Conservation (phyloP, 1,140 invertebrate genomes). For the Adoxophyes honmai region DNA sequence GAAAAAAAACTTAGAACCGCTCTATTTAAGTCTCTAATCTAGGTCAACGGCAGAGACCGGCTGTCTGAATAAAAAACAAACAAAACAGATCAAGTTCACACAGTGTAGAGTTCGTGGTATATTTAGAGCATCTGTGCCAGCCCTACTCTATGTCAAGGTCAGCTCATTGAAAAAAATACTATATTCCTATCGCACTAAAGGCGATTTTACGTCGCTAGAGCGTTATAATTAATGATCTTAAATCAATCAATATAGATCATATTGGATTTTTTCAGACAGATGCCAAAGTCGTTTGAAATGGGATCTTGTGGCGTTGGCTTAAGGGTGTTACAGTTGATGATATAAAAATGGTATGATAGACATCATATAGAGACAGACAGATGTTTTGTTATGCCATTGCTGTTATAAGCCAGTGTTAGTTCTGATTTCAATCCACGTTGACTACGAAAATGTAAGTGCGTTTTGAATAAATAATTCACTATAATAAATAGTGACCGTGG, state of each 20-base stretch:
- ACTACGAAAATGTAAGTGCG: not conserved
- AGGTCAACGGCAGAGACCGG: not conserved
- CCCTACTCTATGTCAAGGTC: constrained; percentile 6
- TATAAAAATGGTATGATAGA: not conserved
- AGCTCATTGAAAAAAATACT: not conserved
- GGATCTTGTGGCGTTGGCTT: not conserved
- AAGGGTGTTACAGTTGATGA: not conserved
- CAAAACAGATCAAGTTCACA: constrained; percentile 6
- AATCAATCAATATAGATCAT: constrained; percentile 5
- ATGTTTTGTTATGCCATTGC: not conserved
- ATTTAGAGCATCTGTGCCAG: not conserved
- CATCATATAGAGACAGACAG: not conserved
- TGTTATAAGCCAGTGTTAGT: constrained; percentile 3
- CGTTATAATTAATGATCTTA: not conserved
- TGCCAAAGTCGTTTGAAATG: not conserved
- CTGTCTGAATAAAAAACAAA: constrained; percentile 8
- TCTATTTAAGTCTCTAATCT: no score
- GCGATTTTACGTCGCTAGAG: not conserved
- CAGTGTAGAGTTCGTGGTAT: not conserved
- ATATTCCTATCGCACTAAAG: not conserved
- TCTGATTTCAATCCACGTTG: not conserved
- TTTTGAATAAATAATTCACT: no score
- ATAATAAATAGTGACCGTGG: no score
- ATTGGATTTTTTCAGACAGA: not conserved
- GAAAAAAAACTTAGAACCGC: no score